phyloP scores from a whole-genome alignment of 2,113 vertebrate genomes.

The Corapipo altera region DNA sequence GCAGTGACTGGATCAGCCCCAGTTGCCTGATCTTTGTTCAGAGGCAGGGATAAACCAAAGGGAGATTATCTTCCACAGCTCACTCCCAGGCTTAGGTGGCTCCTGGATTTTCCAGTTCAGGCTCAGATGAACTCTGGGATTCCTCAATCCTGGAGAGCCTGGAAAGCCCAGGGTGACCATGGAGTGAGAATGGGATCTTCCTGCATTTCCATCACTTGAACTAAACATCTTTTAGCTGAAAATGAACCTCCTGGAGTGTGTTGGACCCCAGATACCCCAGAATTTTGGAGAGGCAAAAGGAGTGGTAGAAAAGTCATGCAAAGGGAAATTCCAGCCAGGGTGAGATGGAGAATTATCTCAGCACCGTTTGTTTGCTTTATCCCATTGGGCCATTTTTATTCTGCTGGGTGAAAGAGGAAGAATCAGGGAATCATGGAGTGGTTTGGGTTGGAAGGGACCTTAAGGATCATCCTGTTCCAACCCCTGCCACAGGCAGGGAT shows the following conservation, averaged over 20 bases:
- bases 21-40: background rate
- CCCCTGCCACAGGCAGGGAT: background rate
- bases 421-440: background rate
- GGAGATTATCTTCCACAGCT: background rate
- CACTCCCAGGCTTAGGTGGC: background rate
- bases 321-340: background rate
- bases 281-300: background rate
- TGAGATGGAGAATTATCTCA: background rate
- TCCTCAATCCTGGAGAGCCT: background rate
- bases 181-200: background rate
- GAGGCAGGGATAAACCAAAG: background rate
- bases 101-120: background rate
- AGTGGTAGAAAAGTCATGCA: background rate
- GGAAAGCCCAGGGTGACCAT: background rate
- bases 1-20: background rate
- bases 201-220: background rate
- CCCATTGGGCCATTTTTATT: background rate
- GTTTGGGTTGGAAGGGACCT: background rate
- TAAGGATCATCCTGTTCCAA: background rate
- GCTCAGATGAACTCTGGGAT: background rate
- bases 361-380: background rate
- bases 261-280: background rate
- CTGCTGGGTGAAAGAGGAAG: background rate
- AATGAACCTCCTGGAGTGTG: background rate
- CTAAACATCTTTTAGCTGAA: background rate